Base-by-base conservation (phyloP, 30 jellyfish, hydroid and myxozoan species). In the Aurelia sp. region DNA sequence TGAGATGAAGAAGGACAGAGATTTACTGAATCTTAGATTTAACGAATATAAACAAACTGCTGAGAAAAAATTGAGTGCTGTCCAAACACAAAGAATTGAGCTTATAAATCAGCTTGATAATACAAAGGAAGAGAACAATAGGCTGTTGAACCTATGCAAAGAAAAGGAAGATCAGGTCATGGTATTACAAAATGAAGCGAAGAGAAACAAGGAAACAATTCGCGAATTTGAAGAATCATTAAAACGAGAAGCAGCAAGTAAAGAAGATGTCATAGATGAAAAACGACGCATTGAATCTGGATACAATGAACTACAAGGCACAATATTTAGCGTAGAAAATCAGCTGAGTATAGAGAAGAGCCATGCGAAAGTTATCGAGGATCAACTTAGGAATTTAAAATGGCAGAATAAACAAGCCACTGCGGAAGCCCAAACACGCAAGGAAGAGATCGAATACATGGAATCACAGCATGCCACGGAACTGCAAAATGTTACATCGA, bases 361-460 rank as follows among this genome's bases (percentile, higher is more conserved):
- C 65, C 93, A 84, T 37, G 73, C 67, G 51, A 52, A 41, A 47
- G 93, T 85, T 18, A 17, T 74, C 21, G 80, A 75, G 50, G 95
- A 85, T 55, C 89, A 74, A 47, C 19, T 85, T 11, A 60, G 44
- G 13, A 65, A 59, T 44, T 44, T 66, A 63, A 85, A 74, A 66
- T 85, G 95, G 95, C 95, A 85, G 86, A 13, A 16, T 27, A 76
- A 85, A 57, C 95, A 85, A 40, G 80, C 88, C 17, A 23, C 67
- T 4, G 31, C 72, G 13, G 95, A 85, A 35, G 79, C 78, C 18
- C 55, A 85, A 40, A 74, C 73, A 21, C 52, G 41, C 41, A 71
- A 41, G 4, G 84, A 50, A 3, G 89, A 85, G 20, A 23, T 85
- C 35, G 80, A 64, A 13, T 50, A 27, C 8, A 11, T 69, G 59